Percentiles rank a stretch among this genome's conserved stretches.
Conservation (phyloP, 2,113 vertebrate species). For the Halcyon senegalensis region DNA sequence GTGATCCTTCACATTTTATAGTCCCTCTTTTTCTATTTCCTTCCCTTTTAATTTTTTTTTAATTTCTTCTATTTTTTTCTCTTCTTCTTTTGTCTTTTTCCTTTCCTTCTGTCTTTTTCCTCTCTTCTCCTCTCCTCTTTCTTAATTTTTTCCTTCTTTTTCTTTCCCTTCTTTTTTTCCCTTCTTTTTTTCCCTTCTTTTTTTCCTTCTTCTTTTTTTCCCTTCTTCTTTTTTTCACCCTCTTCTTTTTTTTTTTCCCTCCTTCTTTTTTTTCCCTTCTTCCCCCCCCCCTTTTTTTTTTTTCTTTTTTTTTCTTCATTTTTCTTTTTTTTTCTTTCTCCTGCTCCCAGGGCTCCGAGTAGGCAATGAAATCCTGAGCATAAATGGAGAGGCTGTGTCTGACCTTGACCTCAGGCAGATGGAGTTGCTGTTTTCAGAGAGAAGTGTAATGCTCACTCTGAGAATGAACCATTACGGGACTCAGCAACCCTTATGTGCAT, state of each 20-base stretch:
- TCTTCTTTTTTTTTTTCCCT: too few relatives aligned
- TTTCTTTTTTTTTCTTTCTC: not conserved
- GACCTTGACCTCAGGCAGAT: slow-evolving; percentile 87
- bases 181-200: not conserved
- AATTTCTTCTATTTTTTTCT: too few relatives aligned
- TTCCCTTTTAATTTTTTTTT: too few relatives aligned
- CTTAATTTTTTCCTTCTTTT: too few relatives aligned
- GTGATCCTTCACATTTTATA: not conserved
- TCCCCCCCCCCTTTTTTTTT: too few relatives aligned
- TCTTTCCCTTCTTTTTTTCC: too few relatives aligned
- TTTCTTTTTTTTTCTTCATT: too few relatives aligned
- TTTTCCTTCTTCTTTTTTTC: not conserved
- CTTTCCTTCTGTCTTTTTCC: too few relatives aligned
- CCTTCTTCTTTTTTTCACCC: too few relatives aligned
- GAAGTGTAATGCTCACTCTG: slow-evolving; percentile 83
- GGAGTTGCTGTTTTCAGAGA: slow-evolving; percentile 87
- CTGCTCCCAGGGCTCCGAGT: slow-evolving; percentile 81
- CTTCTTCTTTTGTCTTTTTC: not conserved
- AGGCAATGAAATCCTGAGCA: slow-evolving; percentile 88
- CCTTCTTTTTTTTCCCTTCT: too few relatives aligned
- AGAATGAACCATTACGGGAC: slow-evolving; percentile 51
- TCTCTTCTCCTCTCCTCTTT: too few relatives aligned
- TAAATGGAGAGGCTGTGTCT: slow-evolving; percentile 86
- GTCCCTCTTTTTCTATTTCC: not conserved
- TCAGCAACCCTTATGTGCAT: slow-evolving; percentile 46